Base-by-base conservation (phyloP, 2,113 vertebrate species). In the Cottus gobio region DNA sequence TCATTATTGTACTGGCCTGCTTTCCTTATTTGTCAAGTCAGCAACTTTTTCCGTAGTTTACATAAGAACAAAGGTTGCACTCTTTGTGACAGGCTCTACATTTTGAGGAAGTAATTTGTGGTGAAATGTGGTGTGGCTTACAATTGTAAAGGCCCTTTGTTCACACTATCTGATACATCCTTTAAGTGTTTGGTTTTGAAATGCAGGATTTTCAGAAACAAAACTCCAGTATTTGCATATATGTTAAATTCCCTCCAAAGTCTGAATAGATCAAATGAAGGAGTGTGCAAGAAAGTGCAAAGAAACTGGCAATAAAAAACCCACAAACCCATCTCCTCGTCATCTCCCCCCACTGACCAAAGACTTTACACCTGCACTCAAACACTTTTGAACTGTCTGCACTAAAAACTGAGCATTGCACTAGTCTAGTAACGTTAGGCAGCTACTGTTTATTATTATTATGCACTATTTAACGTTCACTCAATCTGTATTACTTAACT, bases 61-160 rank as follows among this genome's bases (percentile, higher is more conserved):
- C 36, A 30, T 52, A 52, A 37, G 68, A 39, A 12, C 46, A 84
- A 63, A 75, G 52, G 52, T 73, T 42, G 2, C 13, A 22, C 18
- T 15, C 11, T 1, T 20, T n/a, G 42, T 28, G 48, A 69, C 18
- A 1, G 2, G 2, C 1, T 5, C 20, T 5, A 20, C 18, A 39
- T 7, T 24, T 39, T 2, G 26, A 80, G 77, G 83, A 85, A 79
- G 74, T 61, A 42, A 3, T 42, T 8, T 71, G 66, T 77, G 77
- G 56, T 69, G 4, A 7, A 10, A 9, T 22, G 56, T n/a, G 11
- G 3, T 18, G 22, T 18, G 28, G 57, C 24, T 74, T 31, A 36
- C 3, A 48, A 10, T 22, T 57, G 22, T 46, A 46, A 36, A 46
- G 2, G 16, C 0, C 22, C 31, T 52, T 36, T 57, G 24, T 68